Evolutionary conservation across 2,113 vertebrate genomes (phyloP).

Genomic region (Petaurus breviceps): DNA sequence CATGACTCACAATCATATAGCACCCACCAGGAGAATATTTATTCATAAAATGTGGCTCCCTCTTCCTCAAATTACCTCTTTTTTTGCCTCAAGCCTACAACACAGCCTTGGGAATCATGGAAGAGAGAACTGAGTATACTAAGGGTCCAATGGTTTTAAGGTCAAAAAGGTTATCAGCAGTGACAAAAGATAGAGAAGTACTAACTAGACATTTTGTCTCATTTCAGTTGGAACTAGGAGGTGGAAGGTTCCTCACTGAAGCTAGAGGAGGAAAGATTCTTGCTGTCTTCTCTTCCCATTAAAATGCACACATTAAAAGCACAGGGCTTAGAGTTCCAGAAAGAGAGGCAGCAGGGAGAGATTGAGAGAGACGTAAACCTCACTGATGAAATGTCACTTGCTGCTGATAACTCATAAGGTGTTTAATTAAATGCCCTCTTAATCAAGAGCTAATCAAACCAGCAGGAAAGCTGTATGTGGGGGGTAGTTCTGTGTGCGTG

Average conservation of each 20-base stretch:
- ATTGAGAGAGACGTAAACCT: background rate
- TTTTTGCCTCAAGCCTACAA: background rate
- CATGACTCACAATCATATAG: background rate
- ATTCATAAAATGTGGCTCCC: background rate
- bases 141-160: background rate
- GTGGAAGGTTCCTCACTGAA: background rate
- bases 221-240: background rate
- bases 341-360: background rate
- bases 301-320: background rate
- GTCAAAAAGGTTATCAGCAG: background rate
- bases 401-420: background rate
- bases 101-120: background rate
- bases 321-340: rapidly evolving
- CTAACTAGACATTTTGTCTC: background rate
- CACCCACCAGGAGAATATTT: background rate
- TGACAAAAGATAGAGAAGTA: background rate
- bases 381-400: background rate
- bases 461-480: background rate
- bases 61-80: background rate
- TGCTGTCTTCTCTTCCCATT: rapidly evolving
- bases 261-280: background rate
- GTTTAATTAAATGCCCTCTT: conserved; percentile 57
- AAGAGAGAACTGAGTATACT: background rate
- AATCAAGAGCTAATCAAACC: conserved; percentile 42
- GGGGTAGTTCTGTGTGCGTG: background rate